A percentile compares a stretch with the other conserved stretches of the same genome.
Evolutionary conservation across 1,140 invertebrate genomes (phyloP).

Genomic region (Lutraria rhynchaena): DNA sequence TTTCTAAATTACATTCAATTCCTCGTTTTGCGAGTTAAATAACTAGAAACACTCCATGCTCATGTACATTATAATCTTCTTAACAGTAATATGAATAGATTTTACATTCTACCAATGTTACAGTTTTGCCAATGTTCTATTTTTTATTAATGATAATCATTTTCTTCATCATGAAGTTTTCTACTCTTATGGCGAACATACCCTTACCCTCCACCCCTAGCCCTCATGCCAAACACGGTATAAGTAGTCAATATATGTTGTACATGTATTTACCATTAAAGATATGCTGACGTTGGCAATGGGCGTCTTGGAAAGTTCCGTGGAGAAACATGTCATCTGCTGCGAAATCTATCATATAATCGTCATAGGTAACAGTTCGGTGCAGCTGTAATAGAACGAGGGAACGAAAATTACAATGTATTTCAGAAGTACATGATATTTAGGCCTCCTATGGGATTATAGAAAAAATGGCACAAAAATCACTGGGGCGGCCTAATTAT

Average conservation of each 20-base stretch:
- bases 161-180: background rate
- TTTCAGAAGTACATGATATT: too few relatives aligned
- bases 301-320: constrained; percentile 56
- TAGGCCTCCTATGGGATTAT: too few relatives aligned
- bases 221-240: background rate
- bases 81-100: too few relatives aligned
- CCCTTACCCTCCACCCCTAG: background rate
- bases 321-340: constrained; percentile 63
- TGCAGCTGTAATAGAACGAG: constrained; percentile 52
- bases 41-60: too few relatives aligned
- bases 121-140: too few relatives aligned
- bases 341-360: constrained; percentile 49
- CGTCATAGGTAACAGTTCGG: constrained; percentile 57
- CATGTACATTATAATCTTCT: too few relatives aligned
- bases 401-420: too few relatives aligned
- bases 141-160: background rate
- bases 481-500: too few relatives aligned
- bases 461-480: too few relatives aligned
- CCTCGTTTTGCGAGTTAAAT: too few relatives aligned
- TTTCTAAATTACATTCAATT: too few relatives aligned
- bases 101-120: background rate
- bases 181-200: background rate
- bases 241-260: too few relatives aligned
- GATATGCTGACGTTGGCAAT: constrained; percentile 61
- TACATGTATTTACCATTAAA: constrained; percentile 60